Percentiles rank a stretch among this genome's conserved stretches.
phyloP scores from a whole-genome alignment of 2,888 invertebrate genomes.

The Hyalella azteca region DNA sequence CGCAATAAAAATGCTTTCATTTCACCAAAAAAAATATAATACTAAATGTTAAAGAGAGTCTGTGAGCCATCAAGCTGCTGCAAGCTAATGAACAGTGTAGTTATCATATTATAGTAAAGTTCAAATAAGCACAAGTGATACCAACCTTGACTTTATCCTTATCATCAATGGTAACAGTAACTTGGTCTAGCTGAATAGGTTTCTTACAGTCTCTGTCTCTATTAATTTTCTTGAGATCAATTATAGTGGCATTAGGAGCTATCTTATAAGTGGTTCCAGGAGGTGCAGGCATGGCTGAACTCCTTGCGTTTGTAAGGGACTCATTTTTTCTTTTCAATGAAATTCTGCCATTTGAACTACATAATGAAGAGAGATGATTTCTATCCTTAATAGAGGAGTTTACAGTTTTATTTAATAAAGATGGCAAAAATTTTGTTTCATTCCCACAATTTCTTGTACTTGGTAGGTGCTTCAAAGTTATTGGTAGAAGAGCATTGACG shows the following conservation, averaged over 20 bases:
- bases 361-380: neutral
- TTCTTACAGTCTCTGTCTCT: constrained; percentile 49
- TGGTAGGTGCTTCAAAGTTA: neutral
- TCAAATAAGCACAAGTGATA: neutral
- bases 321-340: neutral
- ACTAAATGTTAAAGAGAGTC: no score
- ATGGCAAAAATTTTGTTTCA: no score
- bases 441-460: neutral
- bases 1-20: no score
- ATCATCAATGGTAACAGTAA: constrained; percentile 56
- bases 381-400: neutral
- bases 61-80: no score
- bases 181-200: constrained; percentile 54
- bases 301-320: constrained; percentile 27
- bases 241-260: constrained; percentile 55
- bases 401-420: no score
- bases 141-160: constrained; percentile 55
- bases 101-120: neutral
- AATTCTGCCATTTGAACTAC: neutral
- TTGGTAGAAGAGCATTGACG: neutral
- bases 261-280: constrained; percentile 55
- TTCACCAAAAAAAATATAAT: no score
- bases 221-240: constrained; percentile 55
- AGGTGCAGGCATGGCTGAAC: constrained; percentile 48
- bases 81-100: neutral